Evolutionary conservation across 1,140 invertebrate species (phyloP), one percentile per base, ranked within the genome.

Genomic region (Batillaria attramentaria): DNA sequence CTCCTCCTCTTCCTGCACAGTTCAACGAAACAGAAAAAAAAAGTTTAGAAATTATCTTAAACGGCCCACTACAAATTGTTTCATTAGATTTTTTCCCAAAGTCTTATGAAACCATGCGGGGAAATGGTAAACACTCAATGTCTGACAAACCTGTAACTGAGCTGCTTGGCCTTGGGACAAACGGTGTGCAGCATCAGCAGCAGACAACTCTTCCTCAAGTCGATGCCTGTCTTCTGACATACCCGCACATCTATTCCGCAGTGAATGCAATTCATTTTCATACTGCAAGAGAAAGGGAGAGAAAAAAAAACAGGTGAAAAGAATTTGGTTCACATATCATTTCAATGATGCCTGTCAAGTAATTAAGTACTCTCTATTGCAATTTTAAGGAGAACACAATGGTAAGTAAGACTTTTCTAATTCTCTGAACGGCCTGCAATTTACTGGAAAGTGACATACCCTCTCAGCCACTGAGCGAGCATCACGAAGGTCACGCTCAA

Each of bases 401-500:
- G n/a, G 16, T 54, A 16, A 54, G n/a, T 16, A 54, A n/a, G n/a
- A 54, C 16, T 54, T 16, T 16, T 54, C 50, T 54, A 16, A 54
- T 54, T 54, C n/a, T n/a, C n/a, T n/a, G n/a, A n/a, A 31, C n/a
- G 31, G 16, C 16, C 62, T 35, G 28, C 20, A 20, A 70, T 31
- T 35, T 42, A 35, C 10, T 42, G n/a, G 20, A 37, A 37, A 42
- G 13, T 8, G 37, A 69, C 83, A 66, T 78, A 89, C 89, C 85
- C 84, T 85, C 46, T 90, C 89, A 35, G 86, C 81, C 13, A 89
- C 82, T 28, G 84, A 84, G 10, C 87, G 80, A 8, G 83, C 78
- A 75, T 89, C 88, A 74, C 87, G 81, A 4, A 89, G 79, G 37
- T 89, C 89, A 68, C 83, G 83, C 50, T 89, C 87, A 50, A 90